Conservation (phyloP, 2,888 invertebrate genomes). For the Lepidocyrtinus sp. region DNA sequence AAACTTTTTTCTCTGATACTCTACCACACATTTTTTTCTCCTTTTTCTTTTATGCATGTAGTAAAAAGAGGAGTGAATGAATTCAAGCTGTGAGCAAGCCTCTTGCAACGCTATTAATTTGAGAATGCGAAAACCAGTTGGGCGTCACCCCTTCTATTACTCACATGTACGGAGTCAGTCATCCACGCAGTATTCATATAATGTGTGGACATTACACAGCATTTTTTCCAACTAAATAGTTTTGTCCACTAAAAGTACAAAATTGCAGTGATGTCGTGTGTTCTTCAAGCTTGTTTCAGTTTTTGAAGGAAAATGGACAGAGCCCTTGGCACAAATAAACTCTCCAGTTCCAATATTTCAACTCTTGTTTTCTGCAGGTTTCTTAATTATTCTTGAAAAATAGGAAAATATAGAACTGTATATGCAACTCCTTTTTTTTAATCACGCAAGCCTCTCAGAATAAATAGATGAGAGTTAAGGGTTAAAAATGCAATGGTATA, state of each 20-base stretch:
- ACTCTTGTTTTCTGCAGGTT: slow-evolving; percentile 14
- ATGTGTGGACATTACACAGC: too few relatives aligned
- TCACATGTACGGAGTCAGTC: slow-evolving; percentile 1
- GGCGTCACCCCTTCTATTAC: slow-evolving; percentile 53
- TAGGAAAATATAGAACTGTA: too few relatives aligned
- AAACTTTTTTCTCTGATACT: not conserved
- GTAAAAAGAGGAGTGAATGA: slow-evolving; percentile 44
- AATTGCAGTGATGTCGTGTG: not conserved
- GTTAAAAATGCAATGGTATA: slow-evolving; percentile 3
- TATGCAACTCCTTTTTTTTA: slow-evolving; percentile 29
- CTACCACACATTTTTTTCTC: too few relatives aligned
- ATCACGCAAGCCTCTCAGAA: slow-evolving; percentile 30
- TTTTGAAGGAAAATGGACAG: not conserved
- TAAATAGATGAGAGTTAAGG: not conserved
- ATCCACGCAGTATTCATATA: not conserved
- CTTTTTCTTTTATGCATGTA: not conserved
- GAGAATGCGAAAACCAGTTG: slow-evolving; percentile 62
- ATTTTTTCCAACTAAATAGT: not conserved
- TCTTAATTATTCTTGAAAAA: slow-evolving; percentile 57
- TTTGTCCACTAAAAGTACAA: too few relatives aligned
- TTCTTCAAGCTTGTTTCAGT: slow-evolving; percentile 4
- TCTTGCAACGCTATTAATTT: slow-evolving; percentile 59
- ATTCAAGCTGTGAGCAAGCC: slow-evolving; percentile 59
- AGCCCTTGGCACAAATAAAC: not conserved
- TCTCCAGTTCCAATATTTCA: slow-evolving; percentile 20